These are phyloP conservation scores for Erebia ligea DNA, from an alignment of 2,888 invertebrate genomes.

Conservation along the genomic window DNA sequence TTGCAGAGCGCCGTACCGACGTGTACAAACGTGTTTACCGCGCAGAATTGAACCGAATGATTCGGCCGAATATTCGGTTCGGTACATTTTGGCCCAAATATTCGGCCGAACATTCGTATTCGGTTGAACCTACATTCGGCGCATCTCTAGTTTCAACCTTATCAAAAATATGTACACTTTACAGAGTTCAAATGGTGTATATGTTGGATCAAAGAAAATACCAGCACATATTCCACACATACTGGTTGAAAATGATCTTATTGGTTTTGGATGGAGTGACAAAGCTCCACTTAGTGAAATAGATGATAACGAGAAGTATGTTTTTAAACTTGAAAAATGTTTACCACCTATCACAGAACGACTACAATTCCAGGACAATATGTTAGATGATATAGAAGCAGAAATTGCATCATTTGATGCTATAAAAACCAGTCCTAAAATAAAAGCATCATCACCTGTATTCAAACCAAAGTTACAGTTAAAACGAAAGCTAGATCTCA, in stretches of 20 bases:
- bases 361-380: slow-evolving; percentile 61
- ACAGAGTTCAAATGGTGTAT: slow-evolving; percentile 85
- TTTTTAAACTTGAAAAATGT: slow-evolving; percentile 63
- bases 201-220: slow-evolving; percentile 73
- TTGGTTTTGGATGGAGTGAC: slow-evolving; percentile 80
- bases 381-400: slow-evolving; percentile 52
- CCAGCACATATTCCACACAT: slow-evolving; percentile 56
- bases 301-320: slow-evolving; percentile 63
- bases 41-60: too few relatives aligned
- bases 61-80: too few relatives aligned
- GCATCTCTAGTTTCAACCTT: not conserved
- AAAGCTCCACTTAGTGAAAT: slow-evolving; percentile 57
- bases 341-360: slow-evolving; percentile 48
- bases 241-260: slow-evolving; percentile 70
- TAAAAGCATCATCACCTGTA: slow-evolving; percentile 43
- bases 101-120: too few relatives aligned
- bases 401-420: slow-evolving; percentile 45
- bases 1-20: too few relatives aligned
- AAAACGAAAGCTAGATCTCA: slow-evolving; percentile 57
- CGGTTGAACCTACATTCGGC: not conserved
- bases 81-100: too few relatives aligned
- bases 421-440: slow-evolving; percentile 5
- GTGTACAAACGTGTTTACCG: too few relatives aligned
- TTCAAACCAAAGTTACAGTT: slow-evolving; percentile 46
- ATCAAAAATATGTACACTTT: slow-evolving; percentile 43